Evolutionary conservation across 2,888 invertebrate genomes (phyloP).

Genomic region (Choristoneura rosaceana): DNA sequence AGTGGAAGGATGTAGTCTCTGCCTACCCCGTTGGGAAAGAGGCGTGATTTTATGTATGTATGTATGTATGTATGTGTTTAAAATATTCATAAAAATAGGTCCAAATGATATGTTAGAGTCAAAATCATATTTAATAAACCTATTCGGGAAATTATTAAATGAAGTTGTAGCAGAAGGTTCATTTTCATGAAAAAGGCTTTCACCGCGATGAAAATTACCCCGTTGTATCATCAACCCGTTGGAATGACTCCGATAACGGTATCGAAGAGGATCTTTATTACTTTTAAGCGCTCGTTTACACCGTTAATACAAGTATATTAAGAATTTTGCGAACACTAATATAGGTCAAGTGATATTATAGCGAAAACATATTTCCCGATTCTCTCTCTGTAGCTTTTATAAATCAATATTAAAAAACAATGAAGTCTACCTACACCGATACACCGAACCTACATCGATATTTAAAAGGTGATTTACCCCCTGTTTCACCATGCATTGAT

Average conservation of each 20-base stretch:
- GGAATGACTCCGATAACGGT: slow-evolving; percentile 3
- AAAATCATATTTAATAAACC: neutral
- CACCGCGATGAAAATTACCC: neutral
- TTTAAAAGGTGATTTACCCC: too few species aligned
- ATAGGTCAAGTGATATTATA: neutral
- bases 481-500: too few species aligned
- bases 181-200: neutral
- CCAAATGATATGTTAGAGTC: neutral
- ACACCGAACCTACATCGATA: too few species aligned
- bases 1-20: too few species aligned
- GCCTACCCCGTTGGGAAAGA: too few species aligned
- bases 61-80: too few species aligned
- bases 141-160: neutral
- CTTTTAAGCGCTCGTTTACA: slow-evolving; percentile 9
- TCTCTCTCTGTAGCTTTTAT: neutral
- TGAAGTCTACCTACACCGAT: too few species aligned
- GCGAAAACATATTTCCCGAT: neutral
- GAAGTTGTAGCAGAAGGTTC: neutral
- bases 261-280: slow-evolving; percentile 6
- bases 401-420: too few species aligned
- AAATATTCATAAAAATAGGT: too few species aligned
- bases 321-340: neutral
- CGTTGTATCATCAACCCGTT: slow-evolving; percentile 1
- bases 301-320: slow-evolving; percentile 7
- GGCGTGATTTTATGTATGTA: too few species aligned